Conservation (phyloP, 2,113 vertebrate genomes). For the Mugil cephalus region DNA sequence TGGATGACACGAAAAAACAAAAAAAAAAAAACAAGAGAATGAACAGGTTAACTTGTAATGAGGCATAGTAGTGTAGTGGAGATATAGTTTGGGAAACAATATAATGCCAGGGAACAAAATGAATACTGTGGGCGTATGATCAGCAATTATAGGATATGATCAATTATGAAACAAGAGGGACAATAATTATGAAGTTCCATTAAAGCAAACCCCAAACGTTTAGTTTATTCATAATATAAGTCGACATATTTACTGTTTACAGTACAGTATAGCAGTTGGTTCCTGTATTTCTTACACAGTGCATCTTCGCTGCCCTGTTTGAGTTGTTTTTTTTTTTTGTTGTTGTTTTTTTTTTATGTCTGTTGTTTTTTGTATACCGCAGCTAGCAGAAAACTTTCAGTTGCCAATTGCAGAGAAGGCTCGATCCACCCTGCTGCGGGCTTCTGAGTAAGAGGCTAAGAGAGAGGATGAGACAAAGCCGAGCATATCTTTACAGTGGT, state of each 20-base stretch:
- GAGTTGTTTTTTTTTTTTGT: slow-evolving; percentile 7
- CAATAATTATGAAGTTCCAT: background rate
- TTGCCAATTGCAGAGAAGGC: slow-evolving; percentile 50
- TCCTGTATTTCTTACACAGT: background rate
- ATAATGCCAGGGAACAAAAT: no score
- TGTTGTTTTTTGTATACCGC: slow-evolving; percentile 38
- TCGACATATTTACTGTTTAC: no score
- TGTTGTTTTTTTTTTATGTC: slow-evolving; percentile 31
- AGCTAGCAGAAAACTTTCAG: slow-evolving; percentile 57
- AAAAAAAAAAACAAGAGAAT: no score
- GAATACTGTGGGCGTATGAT: no score
- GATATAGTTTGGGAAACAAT: no score
- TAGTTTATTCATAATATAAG: no score
- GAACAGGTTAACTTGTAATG: no score
- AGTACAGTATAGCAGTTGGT: background rate
- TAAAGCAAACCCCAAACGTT: background rate
- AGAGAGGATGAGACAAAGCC: slow-evolving; percentile 62
- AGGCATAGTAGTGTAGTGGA: no score
- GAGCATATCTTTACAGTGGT: slow-evolving; percentile 71
- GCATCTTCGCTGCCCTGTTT: background rate
- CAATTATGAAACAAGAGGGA: no score
- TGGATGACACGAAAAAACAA: no score
- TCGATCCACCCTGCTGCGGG: slow-evolving; percentile 56
- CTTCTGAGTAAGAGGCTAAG: slow-evolving; percentile 32
- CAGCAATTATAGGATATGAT: no score